Percentiles rank a stretch among this genome's conserved stretches.
These are phyloP conservation scores for Bubo bubo DNA, from an alignment of 2,113 vertebrate genomes.

Conservation along the genomic window DNA sequence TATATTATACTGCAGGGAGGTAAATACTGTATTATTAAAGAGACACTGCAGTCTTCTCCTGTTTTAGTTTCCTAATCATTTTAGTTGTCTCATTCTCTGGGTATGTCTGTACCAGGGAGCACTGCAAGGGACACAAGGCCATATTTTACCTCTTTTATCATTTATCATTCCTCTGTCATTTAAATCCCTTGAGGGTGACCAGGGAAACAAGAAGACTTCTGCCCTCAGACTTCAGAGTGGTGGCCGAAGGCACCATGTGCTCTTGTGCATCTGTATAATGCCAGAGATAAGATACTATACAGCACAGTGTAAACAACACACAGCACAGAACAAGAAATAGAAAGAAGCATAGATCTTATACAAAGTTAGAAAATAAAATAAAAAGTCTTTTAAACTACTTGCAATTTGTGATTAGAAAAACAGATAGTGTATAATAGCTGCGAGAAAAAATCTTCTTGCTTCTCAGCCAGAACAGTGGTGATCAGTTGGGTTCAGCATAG, in stretches of 20 bases:
- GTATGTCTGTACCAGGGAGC: neutral
- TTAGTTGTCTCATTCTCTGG: neutral
- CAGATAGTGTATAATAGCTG: accelerated
- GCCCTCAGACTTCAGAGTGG: neutral
- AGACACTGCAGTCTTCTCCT: too few species aligned
- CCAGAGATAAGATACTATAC: neutral
- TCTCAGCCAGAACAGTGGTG: neutral
- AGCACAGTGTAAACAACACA: neutral
- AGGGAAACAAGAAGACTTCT: neutral
- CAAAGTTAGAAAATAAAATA: neutral
- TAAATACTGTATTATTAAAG: neutral
- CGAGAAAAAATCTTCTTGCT: neutral
- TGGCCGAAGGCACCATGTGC: accelerated
- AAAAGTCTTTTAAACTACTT: neutral
- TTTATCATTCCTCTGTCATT: neutral
- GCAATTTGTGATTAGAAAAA: neutral
- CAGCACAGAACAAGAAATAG: neutral
- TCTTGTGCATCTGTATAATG: neutral
- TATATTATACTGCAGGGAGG: neutral
- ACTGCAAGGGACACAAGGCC: neutral
- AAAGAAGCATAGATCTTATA: accelerated
- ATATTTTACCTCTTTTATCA: neutral
- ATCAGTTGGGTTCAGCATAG: neutral
- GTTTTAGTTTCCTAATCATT: neutral
- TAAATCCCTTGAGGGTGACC: neutral